Conservation (phyloP, 1,140 invertebrate species). For the Globodera rostochiensis region DNA sequence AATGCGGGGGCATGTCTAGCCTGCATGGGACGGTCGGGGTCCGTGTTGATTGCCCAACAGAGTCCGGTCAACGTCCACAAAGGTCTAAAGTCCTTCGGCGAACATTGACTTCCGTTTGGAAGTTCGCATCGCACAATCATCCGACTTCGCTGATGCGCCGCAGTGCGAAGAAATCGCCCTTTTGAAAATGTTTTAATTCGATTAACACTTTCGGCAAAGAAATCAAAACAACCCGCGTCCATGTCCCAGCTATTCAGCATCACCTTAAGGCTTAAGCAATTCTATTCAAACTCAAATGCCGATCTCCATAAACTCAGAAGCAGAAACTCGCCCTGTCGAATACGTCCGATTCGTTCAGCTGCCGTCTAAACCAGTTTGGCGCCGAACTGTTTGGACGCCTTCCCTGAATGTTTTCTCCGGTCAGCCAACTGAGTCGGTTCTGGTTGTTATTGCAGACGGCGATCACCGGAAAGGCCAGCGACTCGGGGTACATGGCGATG, state of each 20-base stretch:
- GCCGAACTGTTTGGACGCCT: not conserved
- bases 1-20: constrained; percentile 49
- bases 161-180: constrained; percentile 52
- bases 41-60: constrained; percentile 65
- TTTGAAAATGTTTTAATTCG: not conserved
- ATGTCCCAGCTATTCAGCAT: constrained; percentile 60
- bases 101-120: constrained; percentile 61
- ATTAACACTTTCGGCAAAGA: not conserved
- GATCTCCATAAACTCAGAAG: not conserved
- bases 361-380: not conserved
- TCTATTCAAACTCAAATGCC: not conserved
- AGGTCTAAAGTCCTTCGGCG: constrained; percentile 52
- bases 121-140: constrained; percentile 60
- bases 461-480: constrained; percentile 61
- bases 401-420: not conserved
- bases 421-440: constrained; percentile 44
- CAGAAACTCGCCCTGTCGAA: constrained; percentile 46
- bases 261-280: constrained; percentile 42
- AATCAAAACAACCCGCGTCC: constrained; percentile 53
- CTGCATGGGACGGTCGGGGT: constrained; percentile 52
- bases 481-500: constrained; percentile 60
- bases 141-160: constrained; percentile 59
- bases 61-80: constrained; percentile 64
- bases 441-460: constrained; percentile 66
- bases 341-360: constrained; percentile 31